Conservation (phyloP, 1,140 invertebrate genomes). For the Conus betulinus region DNA sequence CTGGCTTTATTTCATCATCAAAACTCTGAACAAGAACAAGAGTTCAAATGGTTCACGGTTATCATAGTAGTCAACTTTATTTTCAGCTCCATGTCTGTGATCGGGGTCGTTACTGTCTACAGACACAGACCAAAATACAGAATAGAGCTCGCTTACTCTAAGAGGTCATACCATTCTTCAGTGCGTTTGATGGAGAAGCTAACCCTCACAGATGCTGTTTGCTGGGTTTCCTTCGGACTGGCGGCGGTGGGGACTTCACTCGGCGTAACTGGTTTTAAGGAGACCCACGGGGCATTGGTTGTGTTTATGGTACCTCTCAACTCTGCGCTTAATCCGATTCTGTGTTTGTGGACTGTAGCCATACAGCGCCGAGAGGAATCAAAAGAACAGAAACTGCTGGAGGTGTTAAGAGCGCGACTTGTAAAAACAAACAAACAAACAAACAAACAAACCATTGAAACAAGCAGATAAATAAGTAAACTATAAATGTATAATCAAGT, state of each 20-base stretch:
- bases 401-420: too few species aligned
- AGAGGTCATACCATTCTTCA: background rate
- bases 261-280: background rate
- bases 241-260: background rate
- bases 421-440: too few species aligned
- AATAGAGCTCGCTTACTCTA: background rate
- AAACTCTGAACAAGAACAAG: background rate
- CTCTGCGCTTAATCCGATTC: too few species aligned
- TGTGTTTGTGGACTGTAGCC: too few species aligned
- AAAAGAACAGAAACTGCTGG: too few species aligned
- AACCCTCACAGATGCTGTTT: background rate
- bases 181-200: background rate
- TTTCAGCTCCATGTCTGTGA: background rate
- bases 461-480: too few species aligned
- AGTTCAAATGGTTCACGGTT: background rate
- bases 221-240: background rate
- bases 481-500: too few species aligned
- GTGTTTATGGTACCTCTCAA: too few species aligned
- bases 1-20: background rate
- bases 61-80: background rate
- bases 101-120: background rate
- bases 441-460: too few species aligned
- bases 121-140: background rate
- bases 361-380: too few species aligned
- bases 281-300: too few species aligned